Evolutionary conservation across 2,113 vertebrate species (phyloP), one percentile per base, ranked within the genome.

Genomic region (Stigmatopora nigra): DNA sequence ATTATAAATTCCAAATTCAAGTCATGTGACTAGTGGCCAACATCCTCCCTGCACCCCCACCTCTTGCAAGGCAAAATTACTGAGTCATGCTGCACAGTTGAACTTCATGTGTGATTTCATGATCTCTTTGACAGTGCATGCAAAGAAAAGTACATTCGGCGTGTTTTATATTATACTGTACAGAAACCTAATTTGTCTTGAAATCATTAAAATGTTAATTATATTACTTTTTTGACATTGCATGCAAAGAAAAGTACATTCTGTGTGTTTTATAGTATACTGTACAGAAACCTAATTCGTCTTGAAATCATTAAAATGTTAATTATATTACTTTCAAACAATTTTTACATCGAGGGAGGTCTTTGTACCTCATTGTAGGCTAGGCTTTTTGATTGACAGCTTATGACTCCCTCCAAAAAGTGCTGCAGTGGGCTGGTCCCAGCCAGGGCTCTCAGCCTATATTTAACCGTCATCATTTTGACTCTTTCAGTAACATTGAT

Each of bases 401-500:
- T 87, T 70, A 81, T 64, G 73, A 57, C 53, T 44, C 65, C 69
- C 67, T 55, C 62, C 12, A 16, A 19, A 80, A 83, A 83, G 63
- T 87, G 70, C 87, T 87, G 86, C 90, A 90, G 82, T 88, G 87
- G 88, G 88, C 77, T 90, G 87, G 87, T 89, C 87, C 88, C 84
- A 77, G 35, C 64, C 35, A 68, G 73, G 73, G 69, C 68, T 44
- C 61, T 53, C 65, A n/a, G 16, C 66, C 22, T 1, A 49, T 63
- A 38, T 71, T 60, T 67, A 6, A 17, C 51, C 65, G 75, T 25
- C 6, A 31, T 19, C 11, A 13, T 60, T 44, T 55, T 14, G 25
- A 7, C 22, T 13, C 20, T 15, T 13, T 8, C 38, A 41, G 38
- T 41, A 7, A 1, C 38, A 41, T 41, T 41, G 38, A 41, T 41